Base-by-base conservation (phyloP, 1,140 invertebrate genomes). In the Zaprionus kolodkinae region DNA sequence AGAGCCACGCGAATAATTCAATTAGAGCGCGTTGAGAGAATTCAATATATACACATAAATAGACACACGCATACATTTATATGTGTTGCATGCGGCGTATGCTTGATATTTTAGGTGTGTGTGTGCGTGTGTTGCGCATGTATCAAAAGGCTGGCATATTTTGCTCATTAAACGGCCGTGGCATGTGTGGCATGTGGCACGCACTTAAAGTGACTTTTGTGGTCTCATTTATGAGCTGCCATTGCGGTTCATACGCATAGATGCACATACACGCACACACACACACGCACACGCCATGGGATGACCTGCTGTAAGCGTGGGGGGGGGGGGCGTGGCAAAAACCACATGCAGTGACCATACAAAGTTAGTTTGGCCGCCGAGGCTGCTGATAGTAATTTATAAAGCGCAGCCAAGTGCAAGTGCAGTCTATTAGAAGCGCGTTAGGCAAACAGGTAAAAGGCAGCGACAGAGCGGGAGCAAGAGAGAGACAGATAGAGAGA, bases 391-490 rank as follows among this genome's bases (percentile, higher is more conserved):
- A 21, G 21, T 21, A 87, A 87, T 88, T 87, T 89, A 88, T 88
- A 88, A 80, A 78, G 78, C 68, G 43, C 65, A 80, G 68, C 65
- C 68, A 76, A 78, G 83, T 75, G 79, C 72, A 79, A 79, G 69
- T 76, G 59, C 85, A 88, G 85, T 89, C 85, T 84, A 88, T 88
- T 88, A 88, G 80, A 88, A 78, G 85, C 71, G 85, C 85, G 85
- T 88, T 88, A 84, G 80, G 48, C 57, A 68, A 72, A 69, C 74
- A 77, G 74, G 74, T 79, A 43, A 30, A 30, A 33, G 35, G 15
- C 6, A 21, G 25, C 6, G 12, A 45, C 11, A 30, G 35, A 67
- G 43, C 11, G 3, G 12, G 10, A 33, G 13, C 13, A 12, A 13
- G 27, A 9, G 12, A 3, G 27, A 30, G 27, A 30, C 13, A 30